Percentiles rank a stretch among this genome's conserved stretches.
Evolutionary conservation across 2,888 invertebrate genomes (phyloP).

Genomic region (Trichopoda pennipes): DNA sequence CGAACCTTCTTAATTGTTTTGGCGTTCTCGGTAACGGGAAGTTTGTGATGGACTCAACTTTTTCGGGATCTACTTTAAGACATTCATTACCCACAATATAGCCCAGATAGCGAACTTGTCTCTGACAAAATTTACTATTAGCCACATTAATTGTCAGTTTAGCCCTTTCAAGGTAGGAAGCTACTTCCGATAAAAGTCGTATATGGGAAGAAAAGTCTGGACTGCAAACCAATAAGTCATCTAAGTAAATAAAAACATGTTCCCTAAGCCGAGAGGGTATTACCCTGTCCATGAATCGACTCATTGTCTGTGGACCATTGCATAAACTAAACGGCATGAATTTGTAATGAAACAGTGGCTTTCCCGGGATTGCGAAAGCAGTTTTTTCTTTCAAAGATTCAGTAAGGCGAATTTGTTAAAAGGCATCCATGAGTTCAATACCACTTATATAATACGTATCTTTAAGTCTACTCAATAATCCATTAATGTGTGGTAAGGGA

Average conservation of each 20-base stretch:
- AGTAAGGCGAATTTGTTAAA: too few species aligned
- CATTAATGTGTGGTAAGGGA: too few species aligned
- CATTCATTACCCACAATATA: slow-evolving; percentile 11
- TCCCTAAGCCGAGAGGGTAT: neutral
- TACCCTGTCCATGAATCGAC: neutral
- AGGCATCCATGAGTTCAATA: too few species aligned
- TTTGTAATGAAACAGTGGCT: neutral
- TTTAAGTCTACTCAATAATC: neutral
- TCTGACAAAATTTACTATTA: too few species aligned
- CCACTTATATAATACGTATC: neutral
- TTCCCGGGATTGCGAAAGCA: neutral
- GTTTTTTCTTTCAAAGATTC: too few species aligned
- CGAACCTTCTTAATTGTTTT: neutral
- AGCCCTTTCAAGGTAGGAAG: too few species aligned
- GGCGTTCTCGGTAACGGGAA: neutral
- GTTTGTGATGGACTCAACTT: neutral
- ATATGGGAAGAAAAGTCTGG: too few species aligned
- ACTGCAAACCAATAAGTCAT: too few species aligned
- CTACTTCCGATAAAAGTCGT: too few species aligned
- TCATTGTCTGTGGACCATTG: neutral
- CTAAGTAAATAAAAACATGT: too few species aligned
- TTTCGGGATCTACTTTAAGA: neutral
- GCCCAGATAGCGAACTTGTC: neutral
- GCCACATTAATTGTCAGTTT: too few species aligned
- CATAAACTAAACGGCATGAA: neutral